Base-by-base conservation (phyloP, 2,888 invertebrate genomes). In the Abrostola tripartita region DNA sequence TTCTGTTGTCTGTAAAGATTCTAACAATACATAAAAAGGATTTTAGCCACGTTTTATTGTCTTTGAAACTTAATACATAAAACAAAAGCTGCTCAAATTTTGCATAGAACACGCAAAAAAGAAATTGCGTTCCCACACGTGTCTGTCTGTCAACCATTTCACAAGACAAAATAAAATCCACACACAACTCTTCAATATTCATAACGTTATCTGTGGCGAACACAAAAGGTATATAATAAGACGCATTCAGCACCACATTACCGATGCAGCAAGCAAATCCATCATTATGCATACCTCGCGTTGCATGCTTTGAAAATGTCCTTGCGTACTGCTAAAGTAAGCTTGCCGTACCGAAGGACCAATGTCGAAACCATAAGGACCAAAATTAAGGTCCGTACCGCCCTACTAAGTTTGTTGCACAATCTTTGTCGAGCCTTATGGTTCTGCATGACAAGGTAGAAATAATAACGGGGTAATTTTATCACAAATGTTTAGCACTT, bases 261-360 rank as follows among this genome's bases (percentile, higher is more conserved):
- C 82, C 78, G 75, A 90, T 89, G 90, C 90, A 84, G 78, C 78
- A 79, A 79, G 83, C 87, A 85, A 84, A 86, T 86, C 82, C 85
- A 84, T 87, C 86, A 88, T 88, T 90, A 88, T 88, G 86, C 85
- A 89, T 85, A 83, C 85, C 79, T 80, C 72, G 72, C 70, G 73
- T 74, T 79, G 81, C 76, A 83, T 77, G 84, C 84, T 86, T 85
- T 82, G 78, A 83, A 85, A 87, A 86, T 88, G 88, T 88, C 88
- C 88, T 88, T 87, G 85, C 78, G 59, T 66, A 69, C 65, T 62
- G 68, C 68, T 72, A 74, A 52, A 57, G 6, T 55, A 41, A 64
- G 65, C 9, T 6, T 53, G 61, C 66, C 62, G 54, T 49, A 61
- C 37, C 37, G 44, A 60, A 70, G 41, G 67, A 61, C 61, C 61